Base-by-base conservation (phyloP, 2,888 invertebrate species). In the Catocala fraxini region DNA sequence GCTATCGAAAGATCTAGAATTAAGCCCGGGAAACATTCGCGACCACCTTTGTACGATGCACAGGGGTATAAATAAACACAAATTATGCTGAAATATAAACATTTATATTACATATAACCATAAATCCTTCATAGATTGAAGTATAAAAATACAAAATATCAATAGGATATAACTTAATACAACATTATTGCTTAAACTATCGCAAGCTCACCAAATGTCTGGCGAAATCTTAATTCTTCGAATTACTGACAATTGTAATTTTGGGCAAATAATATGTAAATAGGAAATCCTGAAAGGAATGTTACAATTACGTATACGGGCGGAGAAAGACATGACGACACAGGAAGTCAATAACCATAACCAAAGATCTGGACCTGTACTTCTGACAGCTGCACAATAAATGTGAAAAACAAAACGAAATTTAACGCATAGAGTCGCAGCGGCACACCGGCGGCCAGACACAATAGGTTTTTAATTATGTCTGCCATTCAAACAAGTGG, bases 21-120 rank as follows among this genome's bases (percentile, higher is more conserved):
- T 6, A 9, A 7, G 7, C 35, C 9, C 35, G 9, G 35, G 35
- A 4, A 39, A 9, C 7, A 39, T 39, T 39, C 9, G 6, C 9
- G 9, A 39, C 6, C 6, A 7, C 4, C 7, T 39, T 39, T 7
- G 9, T 39, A 7, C 35, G 35, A 6, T 7, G 9, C 6, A 45
- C 5, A 12, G 45, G n/a, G 11, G n/a, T 45, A 61, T 11, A 74
- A 74, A 70, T 59, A 75, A 73, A 73, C 55, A 63, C 62, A 76
- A 64, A 47, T 41, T 52, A 56, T 58, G 0, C 34, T 59, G 9
- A 51, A 46, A 55, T 59, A 43, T 59, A 47, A 66, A 53, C 39
- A 25, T 41, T 4, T 73, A 65, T 74, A 75, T 71, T 64, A 25
- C 3, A 4, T 63, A 49, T 57, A 46, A 10, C 59, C 48, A 15